These are phyloP conservation scores for Cetonia aurata DNA, from an alignment of 2,888 invertebrate genomes.

Conservation along the genomic window DNA sequence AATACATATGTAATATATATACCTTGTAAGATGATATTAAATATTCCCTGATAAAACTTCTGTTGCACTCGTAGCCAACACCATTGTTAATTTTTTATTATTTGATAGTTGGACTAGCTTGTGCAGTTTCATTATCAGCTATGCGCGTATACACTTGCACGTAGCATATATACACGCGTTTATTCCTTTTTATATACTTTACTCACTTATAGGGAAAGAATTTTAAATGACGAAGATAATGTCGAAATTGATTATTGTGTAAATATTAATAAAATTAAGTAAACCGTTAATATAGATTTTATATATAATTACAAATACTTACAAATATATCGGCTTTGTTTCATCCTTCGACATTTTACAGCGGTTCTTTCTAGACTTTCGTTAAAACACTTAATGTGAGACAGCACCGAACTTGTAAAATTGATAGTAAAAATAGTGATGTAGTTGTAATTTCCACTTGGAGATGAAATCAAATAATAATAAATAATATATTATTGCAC, in stretches of 20 bases:
- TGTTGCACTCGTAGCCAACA: slow-evolving; percentile 27
- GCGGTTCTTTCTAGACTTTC: no score
- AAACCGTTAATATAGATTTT: background rate
- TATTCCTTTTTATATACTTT: background rate
- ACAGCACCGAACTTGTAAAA: background rate
- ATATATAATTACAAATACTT: slow-evolving; percentile 10
- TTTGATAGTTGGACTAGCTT: slow-evolving; percentile 23
- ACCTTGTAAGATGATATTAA: slow-evolving; percentile 13
- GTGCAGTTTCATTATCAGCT: slow-evolving; percentile 23
- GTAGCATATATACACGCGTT: no score
- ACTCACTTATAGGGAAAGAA: background rate
- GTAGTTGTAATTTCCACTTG: slow-evolving; percentile 20
- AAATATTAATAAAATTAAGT: no score
- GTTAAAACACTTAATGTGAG: no score
- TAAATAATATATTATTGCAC: slow-evolving; percentile 49
- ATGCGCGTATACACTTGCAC: background rate
- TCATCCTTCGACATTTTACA: slow-evolving; percentile 38
- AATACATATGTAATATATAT: background rate
- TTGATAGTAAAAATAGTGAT: slow-evolving; percentile 43
- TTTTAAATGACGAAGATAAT: background rate
- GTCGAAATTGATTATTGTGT: no score
- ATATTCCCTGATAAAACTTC: slow-evolving; percentile 27
- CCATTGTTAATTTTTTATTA: slow-evolving; percentile 26
- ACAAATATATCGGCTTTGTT: slow-evolving; percentile 36
- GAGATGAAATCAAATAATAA: slow-evolving; percentile 42